Evolutionary conservation across 2,888 invertebrate species (phyloP), one percentile per base, ranked within the genome.

Genomic region (Phragmatobia fuliginosa): DNA sequence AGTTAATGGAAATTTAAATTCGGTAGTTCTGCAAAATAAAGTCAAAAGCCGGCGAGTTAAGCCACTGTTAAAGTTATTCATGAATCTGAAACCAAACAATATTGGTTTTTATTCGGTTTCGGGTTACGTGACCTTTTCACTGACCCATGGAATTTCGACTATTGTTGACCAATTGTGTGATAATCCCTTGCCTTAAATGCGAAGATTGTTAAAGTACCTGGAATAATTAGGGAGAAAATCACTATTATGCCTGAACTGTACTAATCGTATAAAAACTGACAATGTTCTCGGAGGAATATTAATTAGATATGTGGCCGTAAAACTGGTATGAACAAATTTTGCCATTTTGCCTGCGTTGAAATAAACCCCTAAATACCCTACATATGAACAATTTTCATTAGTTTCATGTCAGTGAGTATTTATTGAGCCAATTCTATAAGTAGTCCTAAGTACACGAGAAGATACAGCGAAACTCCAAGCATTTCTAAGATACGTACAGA

Each of bases 71-170:
- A 75, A 79, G 70, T 68, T 66, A 72, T 74, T 72, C 70, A 68
- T 74, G 68, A 80, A 78, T 75, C 65, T 71, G 61, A 74, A 72
- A 74, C 71, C 69, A 73, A 72, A 80, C 72, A 80, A 77, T 73
- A 77, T 73, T 72, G 59, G 49, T 70, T 72, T 80, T 78, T 72
- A 78, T 77, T 74, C 67, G 67, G 65, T 78, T 74, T 72, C 58
- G 66, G 70, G 73, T 71, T 16, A 3, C 66, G 60, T 63, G 65
- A 74, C 70, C 59, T 71, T 61, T 64, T 64, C 64, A 62, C 38
- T 71, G 68, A 74, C 41, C 67, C 68, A 52, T 65, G 65, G 32
- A 64, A 72, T 71, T 68, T 68, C 52, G 58, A 67, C 59, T 63
- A 60, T 32, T 56, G 52, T 62, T 71, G 66, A 71, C 73, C 69